These are phyloP conservation scores for Melanotaenia nigrans DNA, from an alignment of 2,797 vertebrate genomes.

Conservation along the genomic window DNA sequence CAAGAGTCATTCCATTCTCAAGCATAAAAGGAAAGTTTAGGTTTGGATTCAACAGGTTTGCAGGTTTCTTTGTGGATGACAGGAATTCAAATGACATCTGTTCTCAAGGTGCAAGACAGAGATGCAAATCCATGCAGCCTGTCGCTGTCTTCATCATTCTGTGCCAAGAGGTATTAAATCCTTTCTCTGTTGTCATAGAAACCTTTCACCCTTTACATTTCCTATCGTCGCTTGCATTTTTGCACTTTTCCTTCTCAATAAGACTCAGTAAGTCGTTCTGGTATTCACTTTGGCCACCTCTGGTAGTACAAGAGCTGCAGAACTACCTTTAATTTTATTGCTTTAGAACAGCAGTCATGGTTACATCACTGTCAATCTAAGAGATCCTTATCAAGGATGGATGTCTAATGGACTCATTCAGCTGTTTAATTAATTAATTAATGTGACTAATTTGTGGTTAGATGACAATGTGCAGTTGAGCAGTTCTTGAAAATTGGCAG, in stretches of 20 bases:
- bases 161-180: conserved; percentile 67
- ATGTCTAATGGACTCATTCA: background rate
- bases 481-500: conserved; percentile 48
- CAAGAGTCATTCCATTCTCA: conserved; percentile 23
- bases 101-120: conserved; percentile 58
- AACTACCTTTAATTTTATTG: conserved; percentile 3
- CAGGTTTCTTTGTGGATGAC: conserved; percentile 46
- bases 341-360: background rate
- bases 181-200: conserved; percentile 80
- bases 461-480: background rate
- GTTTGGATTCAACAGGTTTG: conserved; percentile 40
- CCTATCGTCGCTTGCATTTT: conserved; percentile 70
- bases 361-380: conserved; percentile 51
- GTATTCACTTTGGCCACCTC: conserved; percentile 40
- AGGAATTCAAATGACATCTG: conserved; percentile 43
- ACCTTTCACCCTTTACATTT: conserved; percentile 76
- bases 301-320: conserved; percentile 42
- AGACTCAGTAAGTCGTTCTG: conserved; percentile 26
- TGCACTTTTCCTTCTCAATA: conserved; percentile 63
- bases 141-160: conserved; percentile 62
- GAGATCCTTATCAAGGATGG: background rate
- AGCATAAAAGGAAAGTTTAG: conserved; percentile 18
- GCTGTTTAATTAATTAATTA: background rate
- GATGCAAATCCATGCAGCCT: conserved; percentile 59
- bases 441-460: background rate